phyloP scores from a whole-genome alignment of 1,140 invertebrate species.

The Cydia strobilella region DNA sequence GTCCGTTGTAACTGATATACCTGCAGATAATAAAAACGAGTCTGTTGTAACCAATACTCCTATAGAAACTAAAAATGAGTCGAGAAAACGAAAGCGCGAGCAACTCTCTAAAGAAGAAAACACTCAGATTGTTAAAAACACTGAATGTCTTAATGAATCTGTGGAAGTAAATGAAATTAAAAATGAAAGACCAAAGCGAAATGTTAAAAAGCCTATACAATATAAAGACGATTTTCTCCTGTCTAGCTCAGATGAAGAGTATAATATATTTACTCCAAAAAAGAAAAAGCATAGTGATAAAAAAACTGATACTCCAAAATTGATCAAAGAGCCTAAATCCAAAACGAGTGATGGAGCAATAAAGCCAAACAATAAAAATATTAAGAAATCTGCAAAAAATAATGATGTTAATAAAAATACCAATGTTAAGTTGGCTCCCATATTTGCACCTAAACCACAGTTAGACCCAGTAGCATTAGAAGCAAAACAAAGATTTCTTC shows the following conservation, averaged over 20 bases:
- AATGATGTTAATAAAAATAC: slow-evolving; percentile 24
- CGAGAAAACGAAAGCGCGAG: slow-evolving; percentile 17
- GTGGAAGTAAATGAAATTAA: neutral
- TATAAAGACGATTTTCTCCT: slow-evolving; percentile 61
- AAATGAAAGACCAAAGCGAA: slow-evolving; percentile 57
- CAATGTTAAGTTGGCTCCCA: slow-evolving; percentile 80
- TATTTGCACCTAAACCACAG: slow-evolving; percentile 81
- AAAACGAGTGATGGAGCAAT: slow-evolving; percentile 34
- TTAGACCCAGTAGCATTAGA: slow-evolving; percentile 75
- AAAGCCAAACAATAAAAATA: slow-evolving; percentile 39
- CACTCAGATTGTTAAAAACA: neutral
- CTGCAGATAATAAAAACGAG: neutral
- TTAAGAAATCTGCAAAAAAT: slow-evolving; percentile 46
- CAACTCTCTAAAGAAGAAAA: slow-evolving; percentile 21
- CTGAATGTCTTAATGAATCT: neutral
- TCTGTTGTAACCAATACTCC: neutral
- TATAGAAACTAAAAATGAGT: neutral
- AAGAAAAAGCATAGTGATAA: slow-evolving; percentile 61
- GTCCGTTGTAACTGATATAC: slow-evolving; percentile 5
- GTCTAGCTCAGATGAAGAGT: slow-evolving; percentile 69
- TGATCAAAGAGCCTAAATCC: slow-evolving; percentile 24
- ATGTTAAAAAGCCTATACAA: slow-evolving; percentile 66
- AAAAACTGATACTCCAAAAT: slow-evolving; percentile 34
- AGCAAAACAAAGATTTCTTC: slow-evolving; percentile 82
- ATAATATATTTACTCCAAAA: slow-evolving; percentile 71